A percentile compares a stretch with the other conserved stretches of the same genome.
phyloP scores from a whole-genome alignment of 2,113 vertebrate species.

The Diadophis punctatus region DNA sequence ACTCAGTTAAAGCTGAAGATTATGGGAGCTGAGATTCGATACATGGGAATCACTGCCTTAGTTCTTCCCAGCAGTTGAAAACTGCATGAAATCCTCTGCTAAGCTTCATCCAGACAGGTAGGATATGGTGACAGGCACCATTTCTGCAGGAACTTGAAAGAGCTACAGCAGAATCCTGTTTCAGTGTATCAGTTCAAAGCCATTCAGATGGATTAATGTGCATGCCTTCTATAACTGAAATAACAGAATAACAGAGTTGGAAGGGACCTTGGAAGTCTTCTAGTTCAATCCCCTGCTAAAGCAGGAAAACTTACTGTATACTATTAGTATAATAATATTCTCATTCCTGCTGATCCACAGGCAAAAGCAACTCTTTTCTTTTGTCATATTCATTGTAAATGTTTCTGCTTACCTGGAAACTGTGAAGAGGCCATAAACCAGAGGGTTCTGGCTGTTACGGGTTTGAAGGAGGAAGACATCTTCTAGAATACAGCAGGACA shows the following conservation, averaged over 20 bases:
- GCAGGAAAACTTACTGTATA: background rate
- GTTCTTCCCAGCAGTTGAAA: background rate
- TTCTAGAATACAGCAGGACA: constrained; percentile 61
- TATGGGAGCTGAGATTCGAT: background rate
- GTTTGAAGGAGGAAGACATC: constrained; percentile 82
- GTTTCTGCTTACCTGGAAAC: constrained; percentile 75
- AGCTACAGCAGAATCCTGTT: background rate
- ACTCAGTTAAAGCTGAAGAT: background rate
- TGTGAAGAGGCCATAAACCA: constrained; percentile 81
- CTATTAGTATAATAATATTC: background rate
- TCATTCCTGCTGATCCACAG: background rate
- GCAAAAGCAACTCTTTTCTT: background rate
- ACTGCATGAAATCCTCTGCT: background rate
- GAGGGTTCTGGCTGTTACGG: constrained; percentile 77
- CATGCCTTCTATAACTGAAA: background rate
- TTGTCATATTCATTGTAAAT: background rate
- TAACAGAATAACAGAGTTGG: background rate
- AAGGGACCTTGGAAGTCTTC: background rate
- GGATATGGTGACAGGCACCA: background rate
- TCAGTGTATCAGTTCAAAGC: background rate
- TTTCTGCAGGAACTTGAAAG: background rate
- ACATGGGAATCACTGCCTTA: background rate
- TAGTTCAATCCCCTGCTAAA: background rate
- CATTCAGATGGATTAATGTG: background rate
- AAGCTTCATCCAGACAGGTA: background rate